These are phyloP conservation scores for Drymonia ruficornis DNA, from an alignment of 2,888 invertebrate genomes.

Conservation along the genomic window DNA sequence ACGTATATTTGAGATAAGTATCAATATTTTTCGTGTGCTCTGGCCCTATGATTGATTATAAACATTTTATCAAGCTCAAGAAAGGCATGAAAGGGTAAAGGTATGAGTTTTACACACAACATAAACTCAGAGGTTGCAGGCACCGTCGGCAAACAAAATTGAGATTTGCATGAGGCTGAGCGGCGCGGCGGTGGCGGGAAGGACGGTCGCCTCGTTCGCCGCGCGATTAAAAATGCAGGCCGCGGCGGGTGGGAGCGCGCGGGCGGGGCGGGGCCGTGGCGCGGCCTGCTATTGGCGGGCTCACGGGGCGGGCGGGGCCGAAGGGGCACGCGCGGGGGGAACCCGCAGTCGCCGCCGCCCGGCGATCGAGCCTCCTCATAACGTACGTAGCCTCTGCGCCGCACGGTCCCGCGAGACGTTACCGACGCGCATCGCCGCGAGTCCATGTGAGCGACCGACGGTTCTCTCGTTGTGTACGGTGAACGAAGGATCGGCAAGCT, in stretches of 20 bases:
- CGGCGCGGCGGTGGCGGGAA: conserved; percentile 64
- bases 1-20: no score
- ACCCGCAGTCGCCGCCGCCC: conserved; percentile 63
- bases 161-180: conserved; percentile 81
- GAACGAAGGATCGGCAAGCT: conserved; percentile 88
- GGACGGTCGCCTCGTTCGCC: conserved; percentile 74
- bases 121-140: conserved; percentile 67
- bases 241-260: conserved; percentile 70
- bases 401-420: conserved; percentile 76
- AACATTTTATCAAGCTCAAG: neutral
- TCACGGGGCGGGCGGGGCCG: conserved; percentile 51
- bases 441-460: conserved; percentile 81
- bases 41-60: no score
- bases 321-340: conserved; percentile 56
- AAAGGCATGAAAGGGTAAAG: conserved; percentile 23
- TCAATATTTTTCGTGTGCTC: no score
- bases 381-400: conserved; percentile 80
- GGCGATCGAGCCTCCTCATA: conserved; percentile 73
- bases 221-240: conserved; percentile 82
- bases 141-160: conserved; percentile 81
- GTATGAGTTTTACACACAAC: conserved; percentile 41
- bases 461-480: conserved; percentile 80
- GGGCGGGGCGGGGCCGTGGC: conserved; percentile 66
- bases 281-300: conserved; percentile 51
- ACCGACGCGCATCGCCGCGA: conserved; percentile 75